phyloP scores from a whole-genome alignment of 2,113 vertebrate species.

The Myiozetetes cayanensis region DNA sequence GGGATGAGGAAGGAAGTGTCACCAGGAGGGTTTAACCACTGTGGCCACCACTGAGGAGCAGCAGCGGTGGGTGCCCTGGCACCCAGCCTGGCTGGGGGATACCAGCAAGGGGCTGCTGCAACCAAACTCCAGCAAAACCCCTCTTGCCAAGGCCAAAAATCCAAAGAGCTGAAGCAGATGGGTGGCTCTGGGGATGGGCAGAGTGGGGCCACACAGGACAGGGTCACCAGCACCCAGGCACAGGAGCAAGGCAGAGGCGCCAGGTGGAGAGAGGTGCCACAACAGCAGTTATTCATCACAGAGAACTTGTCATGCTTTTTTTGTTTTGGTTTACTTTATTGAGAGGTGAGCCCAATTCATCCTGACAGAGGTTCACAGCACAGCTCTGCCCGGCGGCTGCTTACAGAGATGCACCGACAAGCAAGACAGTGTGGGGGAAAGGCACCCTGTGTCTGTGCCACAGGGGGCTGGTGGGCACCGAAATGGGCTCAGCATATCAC shows the following conservation, averaged over 20 bases:
- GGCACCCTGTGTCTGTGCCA: background rate
- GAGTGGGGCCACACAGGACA: background rate
- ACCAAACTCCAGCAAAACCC: background rate
- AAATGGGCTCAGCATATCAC: accelerated
- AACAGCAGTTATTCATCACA: background rate
- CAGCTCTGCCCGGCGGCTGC: background rate
- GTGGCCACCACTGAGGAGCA: accelerated
- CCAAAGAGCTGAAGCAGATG: background rate
- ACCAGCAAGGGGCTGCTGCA: background rate
- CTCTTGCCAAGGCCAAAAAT: background rate
- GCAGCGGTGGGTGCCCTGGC: background rate
- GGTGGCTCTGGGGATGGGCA: background rate
- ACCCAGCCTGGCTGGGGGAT: background rate
- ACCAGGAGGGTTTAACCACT: background rate
- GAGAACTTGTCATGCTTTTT: background rate
- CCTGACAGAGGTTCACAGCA: constrained; percentile 18
- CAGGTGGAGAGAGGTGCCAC: background rate
- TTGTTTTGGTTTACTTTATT: background rate
- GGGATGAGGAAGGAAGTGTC: background rate
- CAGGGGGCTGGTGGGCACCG: background rate
- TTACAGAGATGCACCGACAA: background rate
- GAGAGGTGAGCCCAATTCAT: background rate
- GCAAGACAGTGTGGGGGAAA: accelerated
- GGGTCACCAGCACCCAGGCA: background rate
- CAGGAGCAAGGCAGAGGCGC: background rate